Conservation (phyloP, 2,888 invertebrate genomes). For the Iphiclides podalirius region DNA sequence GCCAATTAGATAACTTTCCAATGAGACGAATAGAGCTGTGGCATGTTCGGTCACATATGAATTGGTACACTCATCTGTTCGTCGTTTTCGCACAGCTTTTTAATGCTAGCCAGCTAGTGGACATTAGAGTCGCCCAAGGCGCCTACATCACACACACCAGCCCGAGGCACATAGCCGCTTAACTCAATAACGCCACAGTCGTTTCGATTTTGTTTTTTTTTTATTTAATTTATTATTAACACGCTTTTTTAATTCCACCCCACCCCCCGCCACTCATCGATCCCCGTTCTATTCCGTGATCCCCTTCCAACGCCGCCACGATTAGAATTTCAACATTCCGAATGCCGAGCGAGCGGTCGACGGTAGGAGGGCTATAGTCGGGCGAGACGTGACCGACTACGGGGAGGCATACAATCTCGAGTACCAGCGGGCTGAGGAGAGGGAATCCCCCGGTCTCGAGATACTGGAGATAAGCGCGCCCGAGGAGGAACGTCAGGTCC, state of each 20-base stretch:
- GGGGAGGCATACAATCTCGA: conserved; percentile 53
- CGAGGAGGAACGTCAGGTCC: conserved; percentile 33
- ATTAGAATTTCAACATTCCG: conserved; percentile 75
- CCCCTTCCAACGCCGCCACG: conserved; percentile 63
- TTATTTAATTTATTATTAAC: conserved; percentile 71
- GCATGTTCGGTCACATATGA: conserved; percentile 54
- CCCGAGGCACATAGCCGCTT: conserved; percentile 53
- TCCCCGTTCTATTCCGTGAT: conserved; percentile 59
- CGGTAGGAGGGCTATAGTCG: conserved; percentile 45
- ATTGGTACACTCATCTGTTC: background rate
- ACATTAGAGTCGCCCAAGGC: conserved; percentile 58
- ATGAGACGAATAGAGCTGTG: conserved; percentile 43
- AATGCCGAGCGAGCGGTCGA: conserved; percentile 51
- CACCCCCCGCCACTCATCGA: conserved; percentile 58
- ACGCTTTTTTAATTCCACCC: conserved; percentile 76
- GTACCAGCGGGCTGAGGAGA: conserved; percentile 45
- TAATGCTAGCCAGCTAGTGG: conserved; percentile 26
- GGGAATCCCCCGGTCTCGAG: conserved; percentile 55
- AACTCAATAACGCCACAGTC: conserved; percentile 38
- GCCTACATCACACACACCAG: conserved; percentile 33
- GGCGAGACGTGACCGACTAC: conserved; percentile 59
- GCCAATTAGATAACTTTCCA: conserved; percentile 5
- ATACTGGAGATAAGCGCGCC: conserved; percentile 58
- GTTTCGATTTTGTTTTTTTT: conserved; percentile 49
- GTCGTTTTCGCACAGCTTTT: conserved; percentile 11